These are phyloP conservation scores for Solen grandis DNA, from an alignment of 1,140 invertebrate genomes.

Conservation along the genomic window DNA sequence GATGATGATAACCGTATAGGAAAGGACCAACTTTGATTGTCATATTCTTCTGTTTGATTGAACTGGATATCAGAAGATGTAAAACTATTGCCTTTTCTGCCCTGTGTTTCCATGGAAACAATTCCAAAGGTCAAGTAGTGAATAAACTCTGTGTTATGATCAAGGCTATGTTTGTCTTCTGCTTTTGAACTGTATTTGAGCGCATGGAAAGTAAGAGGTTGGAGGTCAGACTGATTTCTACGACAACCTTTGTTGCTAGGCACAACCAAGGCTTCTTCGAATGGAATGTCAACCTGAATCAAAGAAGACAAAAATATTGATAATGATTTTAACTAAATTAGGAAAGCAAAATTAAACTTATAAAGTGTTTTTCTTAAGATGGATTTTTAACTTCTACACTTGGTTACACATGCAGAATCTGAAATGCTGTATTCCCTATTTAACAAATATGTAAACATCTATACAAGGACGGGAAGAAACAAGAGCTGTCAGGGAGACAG, in stretches of 20 bases:
- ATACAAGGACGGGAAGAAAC: too few species aligned
- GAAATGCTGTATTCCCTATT: too few species aligned
- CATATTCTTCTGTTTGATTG: too few species aligned
- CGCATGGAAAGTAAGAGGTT: slow-evolving; percentile 37
- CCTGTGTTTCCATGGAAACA: not conserved
- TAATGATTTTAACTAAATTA: too few species aligned
- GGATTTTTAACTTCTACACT: too few species aligned
- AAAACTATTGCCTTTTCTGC: not conserved
- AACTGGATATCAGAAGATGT: too few species aligned
- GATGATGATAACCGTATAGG: slow-evolving; percentile 67
- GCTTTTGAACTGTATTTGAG: not conserved
- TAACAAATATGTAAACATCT: too few species aligned
- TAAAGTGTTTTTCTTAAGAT: too few species aligned
- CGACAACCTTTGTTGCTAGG: slow-evolving; percentile 18
- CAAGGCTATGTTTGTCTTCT: slow-evolving; percentile 15
- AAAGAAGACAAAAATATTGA: too few species aligned
- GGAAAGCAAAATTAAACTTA: too few species aligned
- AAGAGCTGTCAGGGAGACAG: too few species aligned
- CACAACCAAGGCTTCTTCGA: not conserved
- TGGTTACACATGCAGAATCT: too few species aligned
- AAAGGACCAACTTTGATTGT: slow-evolving; percentile 73
- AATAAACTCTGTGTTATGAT: slow-evolving; percentile 12
- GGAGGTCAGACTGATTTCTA: slow-evolving; percentile 38
- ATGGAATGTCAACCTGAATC: slow-evolving; percentile 35
- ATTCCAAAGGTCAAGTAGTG: slow-evolving; percentile 20